These are phyloP conservation scores for Rhodeus uyekii DNA, from an alignment of 2,797 vertebrate genomes.

Conservation along the genomic window DNA sequence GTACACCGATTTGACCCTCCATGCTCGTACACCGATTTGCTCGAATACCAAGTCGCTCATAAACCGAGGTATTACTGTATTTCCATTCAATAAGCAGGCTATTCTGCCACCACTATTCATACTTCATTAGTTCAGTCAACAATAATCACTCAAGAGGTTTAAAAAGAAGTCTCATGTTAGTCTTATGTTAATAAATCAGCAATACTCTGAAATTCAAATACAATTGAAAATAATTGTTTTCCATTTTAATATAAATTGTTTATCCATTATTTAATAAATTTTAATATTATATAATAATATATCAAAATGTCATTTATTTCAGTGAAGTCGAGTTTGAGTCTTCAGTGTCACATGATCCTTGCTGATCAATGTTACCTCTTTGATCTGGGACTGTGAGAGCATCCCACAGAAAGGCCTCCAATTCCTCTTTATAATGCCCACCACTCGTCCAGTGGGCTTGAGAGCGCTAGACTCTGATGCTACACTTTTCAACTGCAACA, in stretches of 20 bases:
- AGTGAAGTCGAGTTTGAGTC: not conserved
- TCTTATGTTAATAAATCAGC: too few species aligned
- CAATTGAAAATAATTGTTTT: not conserved
- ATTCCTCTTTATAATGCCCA: conserved; percentile 96
- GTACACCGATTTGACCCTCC: too few species aligned
- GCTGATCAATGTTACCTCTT: conserved; percentile 75
- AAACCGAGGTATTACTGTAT: too few species aligned
- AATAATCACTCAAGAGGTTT: not conserved
- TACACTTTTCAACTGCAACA: conserved; percentile 76
- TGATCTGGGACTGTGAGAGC: conserved; percentile 90
- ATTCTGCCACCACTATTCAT: not conserved
- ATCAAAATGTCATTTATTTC: not conserved
- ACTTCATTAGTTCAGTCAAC: not conserved
- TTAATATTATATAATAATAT: too few species aligned
- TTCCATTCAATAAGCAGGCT: not conserved
- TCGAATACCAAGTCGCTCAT: too few species aligned
- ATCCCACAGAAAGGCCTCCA: conserved; percentile 97
- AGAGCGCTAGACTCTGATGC: conserved; percentile 70
- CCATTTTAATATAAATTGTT: not conserved
- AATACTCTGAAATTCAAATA: not conserved
- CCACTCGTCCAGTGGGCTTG: conserved; percentile 88
- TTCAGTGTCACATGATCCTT: not conserved
- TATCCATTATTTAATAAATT: too few species aligned
- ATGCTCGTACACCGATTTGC: too few species aligned
- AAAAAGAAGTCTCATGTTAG: too few species aligned